Percentiles rank a stretch among this genome's conserved stretches.
These are phyloP conservation scores for Merluccius polli DNA, from an alignment of 2,797 vertebrate genomes.

Conservation along the genomic window DNA sequence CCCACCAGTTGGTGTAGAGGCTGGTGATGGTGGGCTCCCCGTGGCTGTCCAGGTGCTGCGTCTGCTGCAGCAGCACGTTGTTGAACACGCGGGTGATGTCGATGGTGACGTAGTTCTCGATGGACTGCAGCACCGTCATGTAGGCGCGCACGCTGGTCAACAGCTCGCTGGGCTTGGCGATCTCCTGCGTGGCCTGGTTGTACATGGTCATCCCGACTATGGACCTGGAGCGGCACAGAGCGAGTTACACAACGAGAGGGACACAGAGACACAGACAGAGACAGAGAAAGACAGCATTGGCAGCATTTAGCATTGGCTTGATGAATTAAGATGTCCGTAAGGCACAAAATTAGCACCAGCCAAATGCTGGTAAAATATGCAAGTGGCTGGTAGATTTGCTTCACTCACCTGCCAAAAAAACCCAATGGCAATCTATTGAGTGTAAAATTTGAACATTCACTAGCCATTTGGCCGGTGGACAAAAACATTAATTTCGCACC, in stretches of 20 bases:
- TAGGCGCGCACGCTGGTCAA: conserved; percentile 96
- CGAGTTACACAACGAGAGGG: neutral
- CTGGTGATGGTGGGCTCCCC: conserved; percentile 99
- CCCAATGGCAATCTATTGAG: too few species aligned
- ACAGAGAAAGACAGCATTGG: neutral
- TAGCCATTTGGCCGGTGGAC: too few species aligned
- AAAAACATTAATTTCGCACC: too few species aligned
- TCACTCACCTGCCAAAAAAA: too few species aligned
- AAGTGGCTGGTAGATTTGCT: too few species aligned
- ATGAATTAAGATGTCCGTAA: too few species aligned
- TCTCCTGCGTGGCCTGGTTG: conserved; percentile 98
- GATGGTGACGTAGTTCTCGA: conserved; percentile 99
- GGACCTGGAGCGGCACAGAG: conserved; percentile 43
- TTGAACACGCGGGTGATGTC: conserved; percentile 99
- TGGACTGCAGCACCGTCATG: conserved; percentile 98
- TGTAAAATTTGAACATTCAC: too few species aligned
- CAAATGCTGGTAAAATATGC: too few species aligned
- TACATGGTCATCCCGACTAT: conserved; percentile 96
- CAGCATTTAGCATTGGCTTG: too few species aligned
- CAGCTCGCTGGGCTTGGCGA: conserved; percentile 97
- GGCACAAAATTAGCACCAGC: too few species aligned
- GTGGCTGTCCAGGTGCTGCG: conserved; percentile 97
- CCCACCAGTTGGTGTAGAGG: conserved; percentile 95
- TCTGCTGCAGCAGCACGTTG: conserved; percentile 98
- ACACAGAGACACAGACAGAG: neutral